Evolutionary conservation across 2,888 invertebrate genomes (phyloP), one percentile per base, ranked within the genome.

Genomic region (Xestia ashworthii): DNA sequence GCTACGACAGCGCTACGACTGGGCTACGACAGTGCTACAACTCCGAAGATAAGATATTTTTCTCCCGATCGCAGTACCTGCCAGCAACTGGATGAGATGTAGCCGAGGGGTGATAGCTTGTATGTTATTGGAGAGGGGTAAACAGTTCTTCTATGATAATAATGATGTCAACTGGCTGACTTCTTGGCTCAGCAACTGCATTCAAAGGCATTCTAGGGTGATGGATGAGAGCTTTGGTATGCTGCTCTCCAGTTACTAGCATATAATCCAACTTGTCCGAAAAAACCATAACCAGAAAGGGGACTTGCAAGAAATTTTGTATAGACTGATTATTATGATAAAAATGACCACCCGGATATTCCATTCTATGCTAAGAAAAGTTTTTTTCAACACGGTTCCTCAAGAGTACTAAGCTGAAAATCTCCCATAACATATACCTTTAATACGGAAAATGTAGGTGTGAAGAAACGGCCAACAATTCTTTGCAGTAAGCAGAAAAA

Each of bases 401-500:
- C 55, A 58, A 65, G 69, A 48, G 65, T 53, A 72, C 55, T 74
- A 71, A 78, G 62, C 72, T 78, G 16, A 66, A 73, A 81, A 83
- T 71, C 55, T 71, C 62, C 71, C 53, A 71, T 58, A 73, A 83
- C 66, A 44, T 72, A 74, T 71, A 85, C 77, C 81, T 80, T 69
- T 81, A 77, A 82, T 87, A 77, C 84, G 64, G 50, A 82, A 87
- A 79, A 79, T 80, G 71, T 80, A 78, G 86, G 86, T 87, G 83
- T 48, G 71, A 84, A 81, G 76, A 84, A 86, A 84, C 66, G 79
- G 69, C 82, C 85, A 83, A 87, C 90, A 85, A 90, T 91, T 91
- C 85, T 88, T 88, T 86, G 87, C 72, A 81, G 84, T 85, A 84
- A 77, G 84, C 87, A 90, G 88, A 90, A 90, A 91, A 90, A 91